Base-by-base conservation (phyloP, 2,113 vertebrate species). In the Sorex fumeus region DNA sequence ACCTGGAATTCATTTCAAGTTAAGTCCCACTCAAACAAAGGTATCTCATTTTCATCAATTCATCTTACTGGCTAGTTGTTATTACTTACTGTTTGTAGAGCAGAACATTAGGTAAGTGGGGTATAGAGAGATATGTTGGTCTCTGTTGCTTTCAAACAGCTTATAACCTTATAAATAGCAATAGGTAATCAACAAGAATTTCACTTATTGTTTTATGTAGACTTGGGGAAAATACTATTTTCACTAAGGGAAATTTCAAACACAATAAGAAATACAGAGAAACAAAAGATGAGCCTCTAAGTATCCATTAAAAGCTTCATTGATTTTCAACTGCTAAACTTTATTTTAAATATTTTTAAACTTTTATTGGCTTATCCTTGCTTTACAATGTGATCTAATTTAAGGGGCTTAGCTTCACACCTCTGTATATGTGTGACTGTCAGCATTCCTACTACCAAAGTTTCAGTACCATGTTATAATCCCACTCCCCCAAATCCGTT, bases 171-270 rank as follows among this genome's bases (percentile, higher is more conserved):
- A 91, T 64, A 90, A 60, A 50, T 82, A 79, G 66, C 25, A 71
- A 82, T 15, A 40, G 78, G 18, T 84, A 93, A 91, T 70, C 36
- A 77, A 82, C 36, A 83, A 86, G 60, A 62, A 85, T 23, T 47
- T 87, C 70, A 90, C 8, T 40, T 11, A 85, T 81, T 27, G 78
- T 94, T 91, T 71, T 67, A 83, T 0, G 1, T 79, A 75, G 28
- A 62, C 32, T 91, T 87, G 69, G 60, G 53, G 91, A 84, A 27
- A 45, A 23, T 4, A 0, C 6, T 74, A 90, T 89, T 60, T 60
- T 91, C 74, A 85, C 36, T 90, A 57, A 36, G 50, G 36, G 11
- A 79, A 66, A 66, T 92, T 92, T 86, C 82, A 93, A 94, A 83
- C 60, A 75, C 81, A 81, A 15, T 91, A 71, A 82, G 79, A 88